phyloP scores from a whole-genome alignment of 1,140 invertebrate genomes.

The Bombus impatiens region DNA sequence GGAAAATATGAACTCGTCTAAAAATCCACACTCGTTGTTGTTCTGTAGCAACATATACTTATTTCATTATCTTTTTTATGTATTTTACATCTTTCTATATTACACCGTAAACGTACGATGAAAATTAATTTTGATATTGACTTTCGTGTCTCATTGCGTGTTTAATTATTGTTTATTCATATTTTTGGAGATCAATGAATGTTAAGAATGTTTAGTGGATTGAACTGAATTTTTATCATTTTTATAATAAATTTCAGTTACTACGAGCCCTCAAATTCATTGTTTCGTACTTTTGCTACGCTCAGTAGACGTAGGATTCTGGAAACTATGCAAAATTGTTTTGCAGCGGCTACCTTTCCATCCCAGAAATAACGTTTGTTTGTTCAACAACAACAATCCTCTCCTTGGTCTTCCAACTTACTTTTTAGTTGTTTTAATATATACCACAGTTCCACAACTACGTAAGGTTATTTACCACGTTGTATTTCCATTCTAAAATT shows the following conservation, averaged over 20 bases:
- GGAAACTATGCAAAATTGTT: background rate
- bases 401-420: background rate
- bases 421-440: background rate
- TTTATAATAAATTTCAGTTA: background rate
- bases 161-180: background rate
- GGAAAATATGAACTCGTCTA: too few relatives aligned
- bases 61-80: background rate
- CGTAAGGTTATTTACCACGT: background rate
- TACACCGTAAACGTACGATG: too few relatives aligned
- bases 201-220: too few relatives aligned
- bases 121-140: background rate
- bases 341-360: background rate
- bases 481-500: background rate
- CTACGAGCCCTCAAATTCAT: background rate
- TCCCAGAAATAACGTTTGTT: background rate
- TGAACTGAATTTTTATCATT: background rate
- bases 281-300: background rate
- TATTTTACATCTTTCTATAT: background rate
- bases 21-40: background rate
- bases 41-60: background rate
- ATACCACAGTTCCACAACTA: background rate
- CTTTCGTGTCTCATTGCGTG: background rate
- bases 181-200: background rate
- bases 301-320: background rate
- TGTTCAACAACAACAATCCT: too few relatives aligned